Evolutionary conservation across 2,888 invertebrate species (phyloP), one percentile per base, ranked within the genome.

Genomic region (Cryptus viduatorius): DNA sequence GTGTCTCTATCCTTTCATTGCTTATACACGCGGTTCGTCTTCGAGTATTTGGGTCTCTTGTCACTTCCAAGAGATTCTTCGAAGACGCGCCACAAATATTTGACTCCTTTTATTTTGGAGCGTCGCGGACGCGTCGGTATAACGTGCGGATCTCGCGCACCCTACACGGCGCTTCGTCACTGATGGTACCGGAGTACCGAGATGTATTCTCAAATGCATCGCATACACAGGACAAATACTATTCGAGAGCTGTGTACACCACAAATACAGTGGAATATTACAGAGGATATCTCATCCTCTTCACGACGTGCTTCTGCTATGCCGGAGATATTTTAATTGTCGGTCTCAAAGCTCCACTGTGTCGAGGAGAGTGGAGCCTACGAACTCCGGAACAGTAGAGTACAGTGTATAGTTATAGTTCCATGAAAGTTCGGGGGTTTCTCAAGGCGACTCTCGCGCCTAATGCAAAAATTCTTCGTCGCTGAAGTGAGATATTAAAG

Each of bases 251-350:
- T 29, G 48, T 29, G 19, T 16, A 64, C 14, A 53, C 64, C 10
- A 44, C n/a, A 0, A 53, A 79, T 37, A 64, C 31, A 42, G 48
- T 61, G 31, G 14, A 61, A 29, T 29, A 50, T 56, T 56, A 46
- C 71, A 5, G 42, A 56, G 73, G 72, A 53, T 67, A 71, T 71
- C 81, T 81, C 79, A 78, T 78, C 73, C 79, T 71, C 82, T 82
- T 79, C 80, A 12, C 76, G 59, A 77, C 83, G 76, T 37, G 73
- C 64, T 80, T 77, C 77, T 59, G 87, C 89, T 90, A 90, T 88
- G 90, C 88, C 90, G 86, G 88, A 92, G 91, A 92, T 91, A 92
- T 92, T 92, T 92, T 92, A 92, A 92, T 92, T 92, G 92, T 92
- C 92, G 90, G 87, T 80, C 90, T 90, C 89, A 90, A 92, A 91